Base-by-base conservation (phyloP, 2,888 invertebrate genomes). In the Pachydiplax longipennis region DNA sequence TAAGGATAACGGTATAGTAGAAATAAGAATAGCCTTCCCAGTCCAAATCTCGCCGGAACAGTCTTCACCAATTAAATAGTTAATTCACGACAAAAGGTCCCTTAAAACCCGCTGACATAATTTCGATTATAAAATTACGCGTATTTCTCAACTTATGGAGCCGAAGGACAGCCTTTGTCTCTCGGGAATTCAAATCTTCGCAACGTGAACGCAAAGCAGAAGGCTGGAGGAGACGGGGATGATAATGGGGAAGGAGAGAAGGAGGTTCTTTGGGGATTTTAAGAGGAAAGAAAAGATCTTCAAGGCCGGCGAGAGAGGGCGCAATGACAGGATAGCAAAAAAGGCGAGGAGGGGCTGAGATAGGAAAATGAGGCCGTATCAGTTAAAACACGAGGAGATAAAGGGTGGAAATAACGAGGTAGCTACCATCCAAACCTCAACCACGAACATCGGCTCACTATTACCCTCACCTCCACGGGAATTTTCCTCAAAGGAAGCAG, bases 351-450 rank as follows among this genome's bases (percentile, higher is more conserved):
- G 58, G 44, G 44, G 83, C 18, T 35, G 83, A 83, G 58, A 58
- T 58, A 25, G 65, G 8, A 61, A 61, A 61, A 61, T 61, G 61
- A 15, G 61, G 61, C 65, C 65, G 65, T 83, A 87, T 87, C 87
- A 61, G 61, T 65, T 87, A 61, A 87, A 87, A 58, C 87, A 40
- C 87, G 61, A 58, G 31, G 87, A 61, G 87, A 87, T 65, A 87
- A 61, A 35, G 35, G 61, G 18, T n/a, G 61, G 37, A 87, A 37
- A 37, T 73, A 73, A 25, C 25, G 73, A 73, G 73, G 31, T 10
- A 65, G 25, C 65, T 25, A 65, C 65, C 61, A 61, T 61, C 61
- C n/a, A 18, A 61, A 15, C 18, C 61, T n/a, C n/a, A 22, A 65
- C 65, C 65, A 10, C 65, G n/a, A 12, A 12, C n/a, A 65, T 65